These are phyloP conservation scores for Drosophila hydei DNA, from an alignment of 1,140 invertebrate genomes.

Conservation along the genomic window DNA sequence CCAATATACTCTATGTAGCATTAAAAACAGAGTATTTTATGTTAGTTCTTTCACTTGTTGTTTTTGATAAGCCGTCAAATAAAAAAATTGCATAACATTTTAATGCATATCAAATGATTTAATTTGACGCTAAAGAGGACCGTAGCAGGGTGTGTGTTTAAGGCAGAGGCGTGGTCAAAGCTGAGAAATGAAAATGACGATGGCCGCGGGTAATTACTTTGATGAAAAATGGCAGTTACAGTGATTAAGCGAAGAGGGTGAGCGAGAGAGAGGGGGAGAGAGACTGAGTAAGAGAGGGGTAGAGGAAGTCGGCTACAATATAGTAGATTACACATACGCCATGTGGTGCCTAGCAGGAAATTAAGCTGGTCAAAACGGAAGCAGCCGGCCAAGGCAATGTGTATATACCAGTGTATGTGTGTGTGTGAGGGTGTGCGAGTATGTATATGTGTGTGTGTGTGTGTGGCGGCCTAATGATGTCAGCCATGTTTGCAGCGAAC, in stretches of 20 bases:
- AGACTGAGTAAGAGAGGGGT: slow-evolving; percentile 11
- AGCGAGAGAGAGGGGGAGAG: background rate
- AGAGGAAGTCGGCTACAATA: slow-evolving; percentile 51
- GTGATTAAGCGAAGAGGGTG: slow-evolving; percentile 63
- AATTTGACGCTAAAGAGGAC: slow-evolving; percentile 52
- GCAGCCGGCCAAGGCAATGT: slow-evolving; percentile 44
- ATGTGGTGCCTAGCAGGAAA: slow-evolving; percentile 74
- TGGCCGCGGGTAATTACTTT: slow-evolving; percentile 68
- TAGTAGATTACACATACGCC: slow-evolving; percentile 81
- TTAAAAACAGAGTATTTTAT: background rate
- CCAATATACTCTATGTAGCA: background rate
- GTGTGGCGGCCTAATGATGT: slow-evolving; percentile 66
- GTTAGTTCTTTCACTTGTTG: background rate
- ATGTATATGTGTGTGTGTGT: slow-evolving; percentile 14
- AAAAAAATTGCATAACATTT: slow-evolving; percentile 72
- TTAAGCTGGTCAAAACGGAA: slow-evolving; percentile 77
- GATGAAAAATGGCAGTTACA: slow-evolving; percentile 80
- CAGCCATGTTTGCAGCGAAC: slow-evolving; percentile 63
- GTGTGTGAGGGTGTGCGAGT: slow-evolving; percentile 10
- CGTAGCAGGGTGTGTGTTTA: slow-evolving; percentile 13
- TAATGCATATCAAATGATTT: slow-evolving; percentile 80
- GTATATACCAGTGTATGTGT: slow-evolving; percentile 9
- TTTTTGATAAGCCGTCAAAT: slow-evolving; percentile 58
- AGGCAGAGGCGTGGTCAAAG: slow-evolving; percentile 3
- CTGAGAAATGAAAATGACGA: slow-evolving; percentile 32